phyloP scores from a whole-genome alignment of 2,113 vertebrate genomes.

The Oophaga pumilio region DNA sequence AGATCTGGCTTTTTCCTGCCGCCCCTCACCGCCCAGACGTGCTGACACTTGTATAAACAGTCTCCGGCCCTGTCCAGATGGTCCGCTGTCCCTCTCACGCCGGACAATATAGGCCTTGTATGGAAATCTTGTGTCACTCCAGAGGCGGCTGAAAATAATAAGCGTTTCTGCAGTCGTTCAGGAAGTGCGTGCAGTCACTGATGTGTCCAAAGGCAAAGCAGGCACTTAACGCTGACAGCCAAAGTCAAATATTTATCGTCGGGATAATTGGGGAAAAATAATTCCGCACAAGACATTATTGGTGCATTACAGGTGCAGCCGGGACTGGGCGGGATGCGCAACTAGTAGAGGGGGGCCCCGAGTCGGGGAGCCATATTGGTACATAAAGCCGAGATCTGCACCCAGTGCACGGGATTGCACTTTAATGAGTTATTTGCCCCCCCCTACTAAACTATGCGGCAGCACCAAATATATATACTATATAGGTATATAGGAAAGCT shows the following conservation, averaged over 20 bases:
- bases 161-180: background rate
- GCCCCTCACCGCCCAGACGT: background rate
- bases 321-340: background rate
- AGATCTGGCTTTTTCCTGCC: background rate
- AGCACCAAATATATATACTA: too few relatives aligned
- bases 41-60: conserved; percentile 49
- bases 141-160: conserved; percentile 30
- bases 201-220: conserved; percentile 35
- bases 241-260: conserved; percentile 46
- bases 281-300: background rate
- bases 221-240: conserved; percentile 10
- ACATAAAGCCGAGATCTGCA: background rate
- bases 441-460: too few relatives aligned
- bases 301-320: background rate
- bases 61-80: conserved; percentile 22
- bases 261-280: conserved; percentile 23
- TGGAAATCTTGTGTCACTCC: conserved; percentile 29
- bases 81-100: background rate
- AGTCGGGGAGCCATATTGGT: background rate
- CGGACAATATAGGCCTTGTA: conserved; percentile 51
- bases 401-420: background rate
- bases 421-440: too few relatives aligned
- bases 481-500: too few relatives aligned
- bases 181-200: conserved; percentile 3
- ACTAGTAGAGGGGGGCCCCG: background rate